phyloP scores from a whole-genome alignment of 2,113 vertebrate genomes.

The Podiceps cristatus region DNA sequence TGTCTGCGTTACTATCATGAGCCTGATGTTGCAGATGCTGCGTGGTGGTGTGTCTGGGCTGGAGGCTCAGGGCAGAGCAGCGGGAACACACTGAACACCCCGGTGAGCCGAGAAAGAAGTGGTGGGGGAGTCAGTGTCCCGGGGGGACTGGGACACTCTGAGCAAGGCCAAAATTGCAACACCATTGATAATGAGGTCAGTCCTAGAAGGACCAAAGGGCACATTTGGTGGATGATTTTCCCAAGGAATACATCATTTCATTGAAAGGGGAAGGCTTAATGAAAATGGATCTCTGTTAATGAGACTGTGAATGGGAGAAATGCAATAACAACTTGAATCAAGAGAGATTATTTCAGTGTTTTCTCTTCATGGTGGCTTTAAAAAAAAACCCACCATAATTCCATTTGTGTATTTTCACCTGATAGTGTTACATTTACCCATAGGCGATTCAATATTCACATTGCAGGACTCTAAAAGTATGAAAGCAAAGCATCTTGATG shows the following conservation, averaged over 20 bases:
- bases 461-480: not conserved
- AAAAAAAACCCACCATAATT: not conserved
- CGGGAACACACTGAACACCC: rapidly evolving
- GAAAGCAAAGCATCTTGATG: not conserved
- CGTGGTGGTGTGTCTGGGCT: not conserved
- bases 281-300: not conserved
- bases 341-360: not conserved
- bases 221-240: not conserved
- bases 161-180: not conserved
- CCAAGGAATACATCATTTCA: not conserved
- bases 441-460: not conserved
- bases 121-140: not conserved
- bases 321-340: not conserved
- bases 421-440: not conserved
- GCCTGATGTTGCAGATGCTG: not conserved
- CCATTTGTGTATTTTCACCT: not conserved
- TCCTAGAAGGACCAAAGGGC: not conserved
- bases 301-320: not conserved
- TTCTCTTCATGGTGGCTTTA: not conserved
- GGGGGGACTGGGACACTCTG: not conserved
- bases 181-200: not conserved
- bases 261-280: not conserved
- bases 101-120: not conserved
- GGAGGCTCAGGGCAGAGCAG: not conserved
- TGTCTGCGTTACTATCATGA: not conserved